These are phyloP conservation scores for Cyprinodon variegatus DNA, from an alignment of 2,113 vertebrate species.

Conservation along the genomic window DNA sequence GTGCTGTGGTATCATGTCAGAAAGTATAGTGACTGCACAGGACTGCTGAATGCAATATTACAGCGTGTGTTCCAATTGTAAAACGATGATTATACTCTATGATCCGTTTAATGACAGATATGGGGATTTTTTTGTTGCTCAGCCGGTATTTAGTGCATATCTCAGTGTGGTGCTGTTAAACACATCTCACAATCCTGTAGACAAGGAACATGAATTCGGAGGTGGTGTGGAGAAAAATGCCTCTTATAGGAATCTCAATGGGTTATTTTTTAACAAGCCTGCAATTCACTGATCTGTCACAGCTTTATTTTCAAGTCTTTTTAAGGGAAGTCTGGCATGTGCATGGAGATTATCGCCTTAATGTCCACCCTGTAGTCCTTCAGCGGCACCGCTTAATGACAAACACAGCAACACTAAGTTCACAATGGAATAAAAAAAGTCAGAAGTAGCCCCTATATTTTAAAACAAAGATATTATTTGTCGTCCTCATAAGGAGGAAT, in stretches of 20 bases:
- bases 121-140: constrained; percentile 60
- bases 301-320: constrained; percentile 52
- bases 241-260: constrained; percentile 36
- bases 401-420: constrained; percentile 62
- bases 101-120: constrained; percentile 73
- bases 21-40: constrained; percentile 64
- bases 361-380: constrained; percentile 45
- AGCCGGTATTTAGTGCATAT: constrained; percentile 69
- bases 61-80: constrained; percentile 67
- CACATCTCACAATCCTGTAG: constrained; percentile 52
- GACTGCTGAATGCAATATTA: constrained; percentile 60
- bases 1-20: constrained; percentile 70
- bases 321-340: constrained; percentile 55
- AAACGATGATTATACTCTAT: constrained; percentile 68
- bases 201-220: constrained; percentile 43
- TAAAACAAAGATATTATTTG: not conserved
- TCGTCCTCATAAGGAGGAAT: not conserved
- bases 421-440: constrained; percentile 26
- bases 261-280: constrained; percentile 55
- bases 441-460: not conserved
- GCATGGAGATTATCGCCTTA: constrained; percentile 37
- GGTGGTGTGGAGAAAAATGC: constrained; percentile 49
- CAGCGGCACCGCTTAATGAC: constrained; percentile 58
- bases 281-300: constrained; percentile 45
- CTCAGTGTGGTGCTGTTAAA: constrained; percentile 67